Base-by-base conservation (phyloP, 2,888 invertebrate species). In the Rhagophthalmus giganteus region DNA sequence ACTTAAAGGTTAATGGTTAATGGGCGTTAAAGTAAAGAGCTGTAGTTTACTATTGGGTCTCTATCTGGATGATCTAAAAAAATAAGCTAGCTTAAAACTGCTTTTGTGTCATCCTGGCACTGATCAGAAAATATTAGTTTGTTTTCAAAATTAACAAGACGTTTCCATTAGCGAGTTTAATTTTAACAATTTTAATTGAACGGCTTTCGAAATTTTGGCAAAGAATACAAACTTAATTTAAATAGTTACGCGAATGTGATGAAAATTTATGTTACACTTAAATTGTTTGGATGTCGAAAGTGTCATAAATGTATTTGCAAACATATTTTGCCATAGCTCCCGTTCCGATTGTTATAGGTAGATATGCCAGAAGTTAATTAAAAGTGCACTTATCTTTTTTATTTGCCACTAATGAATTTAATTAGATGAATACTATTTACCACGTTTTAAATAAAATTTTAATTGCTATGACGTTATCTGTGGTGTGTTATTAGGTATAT, bases 131-230 rank as follows among this genome's bases (percentile, higher is more conserved):
- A 24, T 26, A 10, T n/a, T 15, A 28, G 8, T 9, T 32, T 12
- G 16, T 14, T 34, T 34, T 10, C 26, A 16, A 37, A 41, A 35
- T 24, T 38, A 45, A 48, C 33, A 48, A 14, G 35, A 34, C 24
- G 37, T 28, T 15, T 42, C 42, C 42, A 42, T 49, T 49, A 40
- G 46, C 32, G 25, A 57, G 45, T 47, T 52, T 45, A 49, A 42
- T 57, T 52, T 47, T 48, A 52, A 57, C 56, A 48, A 55, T 49
- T 58, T 60, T 61, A 62, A 61, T 62, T 61, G 61, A 62, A 58
- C 50, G 51, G 55, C 60, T 61, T 62, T 61, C 56, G 57, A 54
- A 35, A 57, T 58, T 56, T 61, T 62, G 62, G 62, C 62, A 62
- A 56, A 61, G 60, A 56, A 55, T 54, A 51, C 49, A 51, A 54